These are phyloP conservation scores for Hylaeus anthracinus DNA, from an alignment of 1,140 invertebrate species.

Conservation along the genomic window DNA sequence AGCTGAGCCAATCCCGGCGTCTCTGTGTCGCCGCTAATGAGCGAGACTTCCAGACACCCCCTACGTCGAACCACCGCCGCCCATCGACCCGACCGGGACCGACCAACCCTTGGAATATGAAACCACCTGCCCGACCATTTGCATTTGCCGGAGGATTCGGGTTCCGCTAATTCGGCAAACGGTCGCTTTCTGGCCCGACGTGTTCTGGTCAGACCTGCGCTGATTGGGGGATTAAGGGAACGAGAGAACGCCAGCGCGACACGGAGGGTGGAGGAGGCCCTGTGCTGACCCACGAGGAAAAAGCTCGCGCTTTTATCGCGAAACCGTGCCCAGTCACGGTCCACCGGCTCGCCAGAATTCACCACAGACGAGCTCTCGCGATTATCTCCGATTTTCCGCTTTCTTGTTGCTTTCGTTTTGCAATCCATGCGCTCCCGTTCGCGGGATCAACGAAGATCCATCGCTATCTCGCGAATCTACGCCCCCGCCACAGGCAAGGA, in stretches of 20 bases:
- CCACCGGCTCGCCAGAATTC: background rate
- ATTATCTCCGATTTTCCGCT: background rate
- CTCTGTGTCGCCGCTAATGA: slow-evolving; percentile 49
- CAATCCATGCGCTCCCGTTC: background rate
- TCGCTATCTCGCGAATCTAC: background rate
- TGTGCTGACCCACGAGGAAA: background rate
- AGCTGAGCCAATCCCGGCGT: background rate
- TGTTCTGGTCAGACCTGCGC: background rate
- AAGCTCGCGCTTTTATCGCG: background rate
- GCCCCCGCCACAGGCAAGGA: background rate
- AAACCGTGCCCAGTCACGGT: background rate
- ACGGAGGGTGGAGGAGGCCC: background rate
- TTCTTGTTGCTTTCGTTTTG: background rate
- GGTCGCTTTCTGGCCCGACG: slow-evolving; percentile 11
- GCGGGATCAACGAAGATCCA: background rate
- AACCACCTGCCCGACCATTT: slow-evolving; percentile 30
- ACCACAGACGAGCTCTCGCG: background rate
- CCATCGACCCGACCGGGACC: slow-evolving; percentile 18
- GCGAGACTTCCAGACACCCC: slow-evolving; percentile 48
- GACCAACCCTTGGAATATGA: slow-evolving; percentile 28
- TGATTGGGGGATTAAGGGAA: slow-evolving; percentile 34
- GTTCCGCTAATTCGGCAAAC: slow-evolving; percentile 50
- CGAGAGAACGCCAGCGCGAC: background rate
- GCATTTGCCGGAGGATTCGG: slow-evolving; percentile 28
- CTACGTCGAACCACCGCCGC: slow-evolving; percentile 18